Percentiles rank a stretch among this genome's conserved stretches.
Conservation (phyloP, 2,797 vertebrate species). For the Sus cebifrons region DNA sequence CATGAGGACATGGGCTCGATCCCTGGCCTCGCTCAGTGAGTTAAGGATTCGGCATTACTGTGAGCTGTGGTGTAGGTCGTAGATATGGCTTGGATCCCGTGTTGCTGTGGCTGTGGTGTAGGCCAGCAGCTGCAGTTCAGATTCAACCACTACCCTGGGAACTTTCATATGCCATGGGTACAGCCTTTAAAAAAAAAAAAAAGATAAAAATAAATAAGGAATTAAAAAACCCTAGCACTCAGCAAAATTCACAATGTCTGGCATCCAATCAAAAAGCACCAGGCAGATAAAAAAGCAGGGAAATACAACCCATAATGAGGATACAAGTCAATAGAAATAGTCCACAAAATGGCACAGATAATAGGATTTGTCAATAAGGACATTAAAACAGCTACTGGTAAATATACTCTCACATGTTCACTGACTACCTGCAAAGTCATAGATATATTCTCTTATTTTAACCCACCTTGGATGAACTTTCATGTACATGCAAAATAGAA, state of each 20-base stretch:
- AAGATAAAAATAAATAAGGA: no score
- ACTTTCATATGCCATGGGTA: no score
- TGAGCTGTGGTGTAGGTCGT: no score
- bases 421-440: not conserved
- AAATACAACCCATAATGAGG: not conserved
- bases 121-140: no score
- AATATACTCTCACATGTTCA: not conserved
- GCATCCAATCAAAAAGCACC: not conserved
- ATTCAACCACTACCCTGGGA: no score
- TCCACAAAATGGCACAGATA: not conserved
- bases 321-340: not conserved
- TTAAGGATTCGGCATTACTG: no score
- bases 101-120: no score
- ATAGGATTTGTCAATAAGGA: not conserved
- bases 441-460: not conserved
- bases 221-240: not conserved
- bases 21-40: no score
- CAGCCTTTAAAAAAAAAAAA: no score
- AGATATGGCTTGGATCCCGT: no score
- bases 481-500: not conserved
- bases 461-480: not conserved
- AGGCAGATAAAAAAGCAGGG: not conserved
- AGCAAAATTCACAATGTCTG: not conserved
- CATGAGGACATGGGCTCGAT: no score
- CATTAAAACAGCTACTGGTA: not conserved